A percentile compares a stretch with the other conserved stretches of the same genome.
phyloP scores from a whole-genome alignment of 2,797 vertebrate genomes.

The Microctenopoma lineatum region DNA sequence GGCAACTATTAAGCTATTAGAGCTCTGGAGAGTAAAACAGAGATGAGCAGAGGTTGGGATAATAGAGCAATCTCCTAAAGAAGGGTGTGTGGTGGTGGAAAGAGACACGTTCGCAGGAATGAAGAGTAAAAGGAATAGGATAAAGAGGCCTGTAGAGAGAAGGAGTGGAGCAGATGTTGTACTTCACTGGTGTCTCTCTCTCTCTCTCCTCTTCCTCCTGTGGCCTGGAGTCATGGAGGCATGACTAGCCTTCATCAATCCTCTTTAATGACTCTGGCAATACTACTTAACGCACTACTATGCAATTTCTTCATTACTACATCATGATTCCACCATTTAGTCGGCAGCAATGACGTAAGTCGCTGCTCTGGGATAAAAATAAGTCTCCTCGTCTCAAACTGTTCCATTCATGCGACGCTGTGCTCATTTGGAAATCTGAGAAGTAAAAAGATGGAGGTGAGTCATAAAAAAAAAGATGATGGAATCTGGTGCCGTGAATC shows the following conservation, averaged over 20 bases:
- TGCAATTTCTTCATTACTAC: constrained; percentile 72
- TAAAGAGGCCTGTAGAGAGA: constrained; percentile 3
- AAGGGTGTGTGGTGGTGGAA: constrained; percentile 13
- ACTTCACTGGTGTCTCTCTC: constrained; percentile 46
- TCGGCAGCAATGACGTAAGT: constrained; percentile 16
- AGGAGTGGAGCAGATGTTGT: constrained; percentile 57
- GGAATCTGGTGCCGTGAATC: not conserved
- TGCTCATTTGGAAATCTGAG: constrained; percentile 29
- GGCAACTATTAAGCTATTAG: constrained; percentile 9
- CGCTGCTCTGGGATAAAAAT: constrained; percentile 33
- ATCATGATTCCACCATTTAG: constrained; percentile 65
- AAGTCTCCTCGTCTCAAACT: constrained; percentile 27
- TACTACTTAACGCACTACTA: constrained; percentile 67
- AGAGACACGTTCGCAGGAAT: not conserved
- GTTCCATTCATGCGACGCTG: constrained; percentile 22
- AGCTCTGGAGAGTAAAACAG: constrained; percentile 27
- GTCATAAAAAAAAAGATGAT: constrained; percentile 4
- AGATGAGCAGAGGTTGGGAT: constrained; percentile 25
- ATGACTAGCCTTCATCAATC: constrained; percentile 76
- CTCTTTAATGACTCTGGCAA: constrained; percentile 74
- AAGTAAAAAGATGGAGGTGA: not conserved
- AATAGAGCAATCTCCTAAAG: constrained; percentile 33
- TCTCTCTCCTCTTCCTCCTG: constrained; percentile 35
- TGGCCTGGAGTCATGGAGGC: constrained; percentile 69
- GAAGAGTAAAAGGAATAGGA: constrained; percentile 1